Conservation (phyloP, 2,797 vertebrate genomes). For the Coreius guichenoti region DNA sequence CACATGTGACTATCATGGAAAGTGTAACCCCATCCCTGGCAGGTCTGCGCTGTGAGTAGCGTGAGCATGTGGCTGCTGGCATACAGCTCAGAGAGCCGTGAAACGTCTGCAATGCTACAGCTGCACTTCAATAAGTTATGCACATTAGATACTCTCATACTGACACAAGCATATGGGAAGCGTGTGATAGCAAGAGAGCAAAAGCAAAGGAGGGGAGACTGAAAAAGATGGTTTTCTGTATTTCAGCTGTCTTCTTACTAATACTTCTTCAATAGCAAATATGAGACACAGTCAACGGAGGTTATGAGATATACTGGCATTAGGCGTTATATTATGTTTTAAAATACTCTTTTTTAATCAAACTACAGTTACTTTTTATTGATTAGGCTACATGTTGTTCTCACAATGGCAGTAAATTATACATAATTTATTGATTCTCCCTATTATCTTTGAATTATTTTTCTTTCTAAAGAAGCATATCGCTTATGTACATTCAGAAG, state of each 20-base stretch:
- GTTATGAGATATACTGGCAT: background rate
- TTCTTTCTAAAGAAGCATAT: no score
- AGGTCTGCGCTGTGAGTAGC: conserved; percentile 4
- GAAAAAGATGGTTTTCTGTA: background rate
- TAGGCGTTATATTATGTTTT: background rate
- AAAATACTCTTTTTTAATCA: background rate
- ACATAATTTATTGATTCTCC: no score
- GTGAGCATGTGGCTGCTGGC: conserved; percentile 16
- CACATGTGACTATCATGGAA: conserved; percentile 1
- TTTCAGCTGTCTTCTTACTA: background rate
- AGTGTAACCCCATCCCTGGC: background rate
- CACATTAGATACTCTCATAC: conserved; percentile 40
- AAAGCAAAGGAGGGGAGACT: background rate
- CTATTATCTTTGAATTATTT: no score
- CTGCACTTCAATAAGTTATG: conserved; percentile 33
- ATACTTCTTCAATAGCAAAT: background rate
- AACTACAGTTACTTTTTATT: background rate
- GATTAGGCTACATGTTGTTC: background rate
- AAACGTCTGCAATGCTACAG: conserved; percentile 37
- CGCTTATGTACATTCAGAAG: no score
- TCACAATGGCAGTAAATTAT: background rate
- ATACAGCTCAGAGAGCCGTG: background rate
- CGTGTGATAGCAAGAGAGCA: background rate
- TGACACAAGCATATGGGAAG: conserved; percentile 21
- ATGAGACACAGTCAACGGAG: background rate